Evolutionary conservation across 2,113 vertebrate genomes (phyloP).

Genomic region (Ictidomys tridecemlineatus): DNA sequence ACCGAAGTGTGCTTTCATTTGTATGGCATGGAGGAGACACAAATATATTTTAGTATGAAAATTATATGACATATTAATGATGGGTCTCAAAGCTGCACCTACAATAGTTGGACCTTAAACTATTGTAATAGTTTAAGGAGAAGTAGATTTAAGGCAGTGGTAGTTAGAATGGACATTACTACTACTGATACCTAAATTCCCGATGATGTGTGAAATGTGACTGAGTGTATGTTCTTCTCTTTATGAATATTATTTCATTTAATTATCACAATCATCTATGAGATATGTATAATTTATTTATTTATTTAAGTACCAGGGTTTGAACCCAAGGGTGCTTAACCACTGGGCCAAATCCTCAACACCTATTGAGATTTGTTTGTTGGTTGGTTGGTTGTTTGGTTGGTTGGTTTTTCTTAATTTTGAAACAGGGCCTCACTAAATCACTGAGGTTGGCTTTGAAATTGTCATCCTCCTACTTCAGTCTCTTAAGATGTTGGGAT

Average conservation of each 20-base stretch:
- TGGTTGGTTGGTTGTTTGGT: too few relatives aligned
- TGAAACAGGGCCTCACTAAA: too few relatives aligned
- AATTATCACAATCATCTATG: background rate
- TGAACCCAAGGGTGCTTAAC: too few relatives aligned
- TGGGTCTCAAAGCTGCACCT: background rate
- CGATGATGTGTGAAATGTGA: background rate
- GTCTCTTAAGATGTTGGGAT: too few relatives aligned
- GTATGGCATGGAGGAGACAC: background rate
- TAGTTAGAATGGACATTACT: background rate
- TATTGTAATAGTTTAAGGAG: background rate
- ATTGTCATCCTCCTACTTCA: too few relatives aligned
- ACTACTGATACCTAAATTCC: background rate
- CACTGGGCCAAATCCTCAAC: too few relatives aligned
- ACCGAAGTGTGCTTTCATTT: background rate
- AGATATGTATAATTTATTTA: background rate
- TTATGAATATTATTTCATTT: background rate
- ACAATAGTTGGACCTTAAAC: background rate
- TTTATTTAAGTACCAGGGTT: too few relatives aligned
- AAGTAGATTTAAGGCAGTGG: background rate
- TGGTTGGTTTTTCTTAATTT: too few relatives aligned
- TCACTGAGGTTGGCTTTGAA: too few relatives aligned
- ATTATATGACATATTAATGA: background rate
- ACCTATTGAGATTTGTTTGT: too few relatives aligned
- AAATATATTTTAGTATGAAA: background rate
- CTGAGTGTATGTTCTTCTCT: background rate